Base-by-base conservation (phyloP, 2,888 invertebrate genomes). In the Papilio elwesi region DNA sequence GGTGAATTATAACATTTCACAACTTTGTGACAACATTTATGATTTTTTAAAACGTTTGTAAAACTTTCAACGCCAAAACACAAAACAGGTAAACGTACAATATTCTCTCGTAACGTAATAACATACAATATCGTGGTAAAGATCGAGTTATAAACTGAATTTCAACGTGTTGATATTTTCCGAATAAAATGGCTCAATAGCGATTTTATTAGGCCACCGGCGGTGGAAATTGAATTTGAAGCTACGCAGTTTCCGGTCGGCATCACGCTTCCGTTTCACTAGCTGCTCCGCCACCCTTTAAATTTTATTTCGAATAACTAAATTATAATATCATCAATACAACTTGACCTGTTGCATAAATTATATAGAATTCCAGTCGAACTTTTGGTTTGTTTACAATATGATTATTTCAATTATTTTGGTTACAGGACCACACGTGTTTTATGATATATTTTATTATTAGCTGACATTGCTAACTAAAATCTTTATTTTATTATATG, bases 141-240 rank as follows among this genome's bases (percentile, higher is more conserved):
- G 65, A 69, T 48, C 15, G 13, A 49, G 66, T 36, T 13, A 64
- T 59, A 55, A 51, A 70, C 15, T 74, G 65, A 57, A 69, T 71
- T 84, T 79, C 78, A 57, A 65, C 65, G 66, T 74, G 63, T 74
- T 74, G 70, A 74, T 74, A 74, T 70, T 70, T 81, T 80, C 79
- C 80, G 82, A 85, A 83, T 83, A 86, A 81, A 82, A 82, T 79
- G 80, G 75, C 80, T 90, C 89, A 90, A 90, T 90, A 86, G 90
- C 85, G 85, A 85, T 87, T 88, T 90, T 91, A 90, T 91, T 91
- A 90, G 87, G 84, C 86, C 86, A 83, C 87, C 88, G 88, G 87
- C 82, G 85, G 79, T 91, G 92, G 90, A 92, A 91, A 92, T 92
- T 91, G 90, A 90, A 91, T 92, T 89, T 89, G 88, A 85, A 89